phyloP scores from a whole-genome alignment of 2,888 invertebrate species.

The Campaea margaritaria region DNA sequence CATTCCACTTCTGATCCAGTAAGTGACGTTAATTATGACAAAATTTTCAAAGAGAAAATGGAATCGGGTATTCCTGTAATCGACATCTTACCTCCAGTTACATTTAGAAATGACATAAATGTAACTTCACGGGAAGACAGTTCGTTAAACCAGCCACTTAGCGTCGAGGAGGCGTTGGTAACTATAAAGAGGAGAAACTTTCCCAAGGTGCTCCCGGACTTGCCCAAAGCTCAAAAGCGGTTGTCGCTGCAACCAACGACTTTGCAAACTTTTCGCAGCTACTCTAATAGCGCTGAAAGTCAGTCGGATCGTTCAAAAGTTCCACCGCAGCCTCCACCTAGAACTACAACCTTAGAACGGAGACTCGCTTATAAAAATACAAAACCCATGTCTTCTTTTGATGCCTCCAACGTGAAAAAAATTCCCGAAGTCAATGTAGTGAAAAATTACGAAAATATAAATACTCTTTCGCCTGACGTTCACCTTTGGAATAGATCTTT shows the following conservation, averaged over 20 bases:
- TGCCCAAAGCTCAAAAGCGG: constrained; percentile 86
- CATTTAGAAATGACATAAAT: constrained; percentile 87
- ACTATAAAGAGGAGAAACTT: constrained; percentile 92
- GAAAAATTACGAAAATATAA: constrained; percentile 75
- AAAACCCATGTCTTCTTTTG: constrained; percentile 74
- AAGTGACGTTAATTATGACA: constrained; percentile 83
- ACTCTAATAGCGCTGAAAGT: constrained; percentile 59
- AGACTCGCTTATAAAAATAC: constrained; percentile 77
- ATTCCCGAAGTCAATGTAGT: constrained; percentile 50
- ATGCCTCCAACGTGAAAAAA: constrained; percentile 56
- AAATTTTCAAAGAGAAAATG: constrained; percentile 65
- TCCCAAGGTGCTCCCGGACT: constrained; percentile 94
- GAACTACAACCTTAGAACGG: constrained; percentile 89
- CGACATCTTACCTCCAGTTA: constrained; percentile 75
- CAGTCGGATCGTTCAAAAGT: constrained; percentile 71
- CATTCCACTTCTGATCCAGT: constrained; percentile 90
- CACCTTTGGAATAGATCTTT: constrained; percentile 55
- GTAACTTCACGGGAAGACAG: constrained; percentile 89
- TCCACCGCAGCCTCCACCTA: constrained; percentile 90
- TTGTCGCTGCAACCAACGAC: constrained; percentile 86
- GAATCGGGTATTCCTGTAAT: constrained; percentile 56
- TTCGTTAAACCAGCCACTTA: constrained; percentile 70
- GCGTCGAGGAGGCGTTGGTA: constrained; percentile 89
- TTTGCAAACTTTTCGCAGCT: constrained; percentile 73
- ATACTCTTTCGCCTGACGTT: constrained; percentile 55